Base-by-base conservation (phyloP, 2,888 invertebrate species). In the Eupithecia inturbata region DNA sequence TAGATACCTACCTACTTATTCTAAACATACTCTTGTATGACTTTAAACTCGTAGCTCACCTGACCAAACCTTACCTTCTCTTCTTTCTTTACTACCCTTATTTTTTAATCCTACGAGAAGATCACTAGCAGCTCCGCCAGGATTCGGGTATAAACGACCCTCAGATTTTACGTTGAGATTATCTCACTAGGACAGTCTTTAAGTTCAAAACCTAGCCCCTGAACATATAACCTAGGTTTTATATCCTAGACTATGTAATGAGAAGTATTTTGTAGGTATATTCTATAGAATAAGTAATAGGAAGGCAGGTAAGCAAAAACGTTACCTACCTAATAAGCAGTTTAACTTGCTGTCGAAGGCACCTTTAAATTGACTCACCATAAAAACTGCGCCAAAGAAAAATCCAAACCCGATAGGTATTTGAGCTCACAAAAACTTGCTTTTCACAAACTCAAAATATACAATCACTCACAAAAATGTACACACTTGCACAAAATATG, bases 331-430 rank as follows among this genome's bases (percentile, higher is more conserved):
- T n/a, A 36, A 19, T 49, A 67, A 67, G 49, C 28, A 26, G 67
- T 28, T 66, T 67, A 45, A 67, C 41, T 31, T 67, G 67, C 28
- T 45, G 31, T 67, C 41, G 66, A 66, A 80, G 71, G 77, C 82
- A 82, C 83, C 82, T 79, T 84, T 84, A 82, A 83, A 81, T 81
- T 68, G 75, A 90, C 93, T 91, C 83, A 93, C 93, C 91, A 91
- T 90, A 92, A 91, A 89, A 90, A 89, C 85, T 70, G 77, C 81
- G 79, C 77, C 82, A 83, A 83, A 88, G 87, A 89, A 92, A 91
- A 89, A 89, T 91, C 92, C 92, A 88, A 90, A 82, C 85, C 49
- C 39, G 78, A 81, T 77, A 74, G n/a, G n/a, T n/a, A n/a, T n/a
- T 64, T 71, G 83, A 81, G 84, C 91, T 91, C 91, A 88, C 82